Evolutionary conservation across 2,113 vertebrate species (phyloP), one percentile per base, ranked within the genome.

Genomic region (Montifringilla adamsi): DNA sequence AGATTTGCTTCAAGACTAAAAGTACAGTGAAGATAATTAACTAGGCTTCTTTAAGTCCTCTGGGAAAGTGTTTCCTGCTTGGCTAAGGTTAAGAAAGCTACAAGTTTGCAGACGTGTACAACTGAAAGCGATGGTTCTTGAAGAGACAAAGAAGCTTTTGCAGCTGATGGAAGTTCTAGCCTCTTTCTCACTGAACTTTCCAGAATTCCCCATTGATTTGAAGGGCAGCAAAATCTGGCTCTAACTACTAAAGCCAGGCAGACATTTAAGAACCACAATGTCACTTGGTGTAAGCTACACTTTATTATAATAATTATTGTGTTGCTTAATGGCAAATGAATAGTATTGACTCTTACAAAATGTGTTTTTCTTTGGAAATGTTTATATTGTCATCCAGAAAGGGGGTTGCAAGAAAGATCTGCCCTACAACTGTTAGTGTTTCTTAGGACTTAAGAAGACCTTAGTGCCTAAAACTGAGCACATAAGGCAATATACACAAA

Each of bases 341-440:
- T 74, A 64, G 47, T 73, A 84, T 86, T 91, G 75, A 63, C 81
- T 95, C 84, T 95, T 94, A 94, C 90, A 96, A 97, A 96, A 97
- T 44, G 16, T 90, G 85, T 53, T 72, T 92, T 95, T 93, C 64
- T 96, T 96, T 87, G 73, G 37, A 75, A 93, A 88, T 86, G 68
- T 68, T 95, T 85, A 47, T 81, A 50, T 26, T 82, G 35, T 56
- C 44, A 62, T 92, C 49, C 60, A 81, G 75, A 94, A 83, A 73
- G 41, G 3, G 11, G 8, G 14, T 89, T 94, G 50, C 52, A 88
- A 73, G 27, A 55, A 81, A 90, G n/a, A 72, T 73, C 14, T 83
- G 39, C 50, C 55, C 46, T 52, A 66, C 18, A 81, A 10, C 15
- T 81, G 13, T 28, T 41, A 33, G 62, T 63, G 21, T 67, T 88